phyloP scores from a whole-genome alignment of 2,797 vertebrate genomes.

The Emydoidea blandingii region DNA sequence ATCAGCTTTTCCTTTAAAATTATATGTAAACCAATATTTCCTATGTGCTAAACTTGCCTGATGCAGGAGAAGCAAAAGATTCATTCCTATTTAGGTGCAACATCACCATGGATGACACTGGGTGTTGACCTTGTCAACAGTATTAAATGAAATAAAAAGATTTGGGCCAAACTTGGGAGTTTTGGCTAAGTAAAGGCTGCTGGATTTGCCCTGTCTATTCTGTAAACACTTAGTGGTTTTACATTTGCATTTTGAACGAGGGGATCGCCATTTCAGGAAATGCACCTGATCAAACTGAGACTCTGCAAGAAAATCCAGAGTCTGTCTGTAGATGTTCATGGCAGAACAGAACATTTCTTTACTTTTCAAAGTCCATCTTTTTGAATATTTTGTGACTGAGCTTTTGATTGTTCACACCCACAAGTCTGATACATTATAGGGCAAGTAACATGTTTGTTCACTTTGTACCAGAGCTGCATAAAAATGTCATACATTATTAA shows the following conservation, averaged over 20 bases:
- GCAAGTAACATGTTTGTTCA: not conserved
- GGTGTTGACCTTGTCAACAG: slow-evolving; percentile 34
- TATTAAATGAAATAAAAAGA: slow-evolving; percentile 17
- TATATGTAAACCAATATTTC: slow-evolving; percentile 76
- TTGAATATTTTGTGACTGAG: not conserved
- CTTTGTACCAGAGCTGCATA: not conserved
- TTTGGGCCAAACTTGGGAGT: not conserved
- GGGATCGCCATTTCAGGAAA: not conserved
- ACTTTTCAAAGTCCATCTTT: slow-evolving; percentile 32
- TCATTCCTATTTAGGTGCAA: slow-evolving; percentile 15
- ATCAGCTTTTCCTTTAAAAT: slow-evolving; percentile 78
- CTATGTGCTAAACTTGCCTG: slow-evolving; percentile 40
- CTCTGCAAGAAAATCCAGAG: not conserved
- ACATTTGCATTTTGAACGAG: slow-evolving; percentile 13
- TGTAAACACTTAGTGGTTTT: not conserved
- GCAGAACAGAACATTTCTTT: slow-evolving; percentile 34
- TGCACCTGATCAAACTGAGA: rapidly evolving
- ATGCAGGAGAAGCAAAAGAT: slow-evolving; percentile 37
- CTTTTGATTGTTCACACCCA: not conserved
- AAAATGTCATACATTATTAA: not conserved
- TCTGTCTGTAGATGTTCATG: slow-evolving; percentile 34
- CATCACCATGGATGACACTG: not conserved
- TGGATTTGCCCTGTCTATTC: not conserved
- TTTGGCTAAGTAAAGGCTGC: not conserved
- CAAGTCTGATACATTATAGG: not conserved